phyloP scores from a whole-genome alignment of 2,797 vertebrate genomes.

The Okamejei kenojei region DNA sequence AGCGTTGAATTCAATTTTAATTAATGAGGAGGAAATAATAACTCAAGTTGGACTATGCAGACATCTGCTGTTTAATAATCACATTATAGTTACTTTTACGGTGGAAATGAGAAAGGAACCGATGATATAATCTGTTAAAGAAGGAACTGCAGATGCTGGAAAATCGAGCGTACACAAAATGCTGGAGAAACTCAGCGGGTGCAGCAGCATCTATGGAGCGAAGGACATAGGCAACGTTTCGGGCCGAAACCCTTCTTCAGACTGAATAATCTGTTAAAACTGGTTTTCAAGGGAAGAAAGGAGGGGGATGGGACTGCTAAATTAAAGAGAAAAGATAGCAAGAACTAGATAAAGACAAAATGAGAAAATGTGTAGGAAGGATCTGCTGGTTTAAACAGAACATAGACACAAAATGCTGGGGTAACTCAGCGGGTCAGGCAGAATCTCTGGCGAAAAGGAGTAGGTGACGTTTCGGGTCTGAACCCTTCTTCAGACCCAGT shows the following conservation, averaged over 20 bases:
- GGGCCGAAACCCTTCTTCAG: no score
- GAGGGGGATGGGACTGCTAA: neutral
- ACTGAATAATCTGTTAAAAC: neutral
- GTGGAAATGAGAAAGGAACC: neutral
- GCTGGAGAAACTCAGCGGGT: no score
- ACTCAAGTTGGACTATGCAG: neutral
- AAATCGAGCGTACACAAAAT: no score
- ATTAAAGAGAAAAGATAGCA: neutral
- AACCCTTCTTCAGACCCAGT: no score
- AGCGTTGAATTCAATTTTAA: neutral
- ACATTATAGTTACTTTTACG: neutral
- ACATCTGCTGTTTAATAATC: neutral
- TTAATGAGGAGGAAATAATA: neutral
- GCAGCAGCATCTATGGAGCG: no score
- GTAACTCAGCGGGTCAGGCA: no score
- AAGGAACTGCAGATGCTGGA: no score
- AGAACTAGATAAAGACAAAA: neutral
- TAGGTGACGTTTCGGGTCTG: no score
- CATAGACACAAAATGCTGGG: no score
- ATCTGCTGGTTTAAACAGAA: no score
- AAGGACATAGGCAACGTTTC: no score
- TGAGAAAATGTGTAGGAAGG: neutral
- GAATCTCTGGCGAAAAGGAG: no score
- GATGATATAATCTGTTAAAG: neutral
- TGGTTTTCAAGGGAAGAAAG: neutral